phyloP scores from a whole-genome alignment of 2,797 vertebrate genomes.

The Podarcis siculus region DNA sequence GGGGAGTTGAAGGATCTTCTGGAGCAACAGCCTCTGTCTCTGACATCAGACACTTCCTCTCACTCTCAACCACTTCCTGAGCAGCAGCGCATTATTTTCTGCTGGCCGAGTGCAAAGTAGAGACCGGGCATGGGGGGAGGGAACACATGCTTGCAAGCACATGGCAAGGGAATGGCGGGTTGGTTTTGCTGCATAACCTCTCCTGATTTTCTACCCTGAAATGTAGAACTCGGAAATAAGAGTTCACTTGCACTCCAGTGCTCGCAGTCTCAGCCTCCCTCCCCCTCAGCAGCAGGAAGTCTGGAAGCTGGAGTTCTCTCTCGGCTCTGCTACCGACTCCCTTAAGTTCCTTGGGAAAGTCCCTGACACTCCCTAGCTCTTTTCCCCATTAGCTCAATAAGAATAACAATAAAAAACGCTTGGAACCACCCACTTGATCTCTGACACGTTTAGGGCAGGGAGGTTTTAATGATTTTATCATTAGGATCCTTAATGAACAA shows the following conservation, averaged over 20 bases:
- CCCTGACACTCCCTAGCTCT: conserved; percentile 30
- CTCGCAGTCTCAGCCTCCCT: background rate
- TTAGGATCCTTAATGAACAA: background rate
- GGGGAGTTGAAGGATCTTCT: conserved; percentile 9
- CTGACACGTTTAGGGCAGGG: background rate
- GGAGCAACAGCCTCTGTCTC: conserved; percentile 27
- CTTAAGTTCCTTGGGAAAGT: conserved; percentile 25
- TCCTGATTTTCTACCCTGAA: background rate
- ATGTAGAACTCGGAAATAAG: background rate
- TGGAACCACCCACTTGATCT: background rate
- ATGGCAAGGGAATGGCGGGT: background rate
- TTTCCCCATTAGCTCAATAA: background rate
- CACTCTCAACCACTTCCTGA: conserved; percentile 38
- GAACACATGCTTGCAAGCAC: background rate
- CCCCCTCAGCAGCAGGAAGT: background rate
- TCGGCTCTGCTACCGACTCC: background rate
- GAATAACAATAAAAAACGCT: background rate
- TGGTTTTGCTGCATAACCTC: background rate
- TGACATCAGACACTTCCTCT: conserved; percentile 39
- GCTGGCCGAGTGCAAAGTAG: conserved; percentile 1
- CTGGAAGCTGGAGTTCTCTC: background rate
- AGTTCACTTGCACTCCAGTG: background rate
- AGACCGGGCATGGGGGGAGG: background rate
- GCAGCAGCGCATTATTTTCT: conserved; percentile 4
- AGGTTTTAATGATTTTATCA: conserved; percentile 10